Conservation (phyloP, 2,888 invertebrate genomes). For the Marasmarcha lunaedactyla region DNA sequence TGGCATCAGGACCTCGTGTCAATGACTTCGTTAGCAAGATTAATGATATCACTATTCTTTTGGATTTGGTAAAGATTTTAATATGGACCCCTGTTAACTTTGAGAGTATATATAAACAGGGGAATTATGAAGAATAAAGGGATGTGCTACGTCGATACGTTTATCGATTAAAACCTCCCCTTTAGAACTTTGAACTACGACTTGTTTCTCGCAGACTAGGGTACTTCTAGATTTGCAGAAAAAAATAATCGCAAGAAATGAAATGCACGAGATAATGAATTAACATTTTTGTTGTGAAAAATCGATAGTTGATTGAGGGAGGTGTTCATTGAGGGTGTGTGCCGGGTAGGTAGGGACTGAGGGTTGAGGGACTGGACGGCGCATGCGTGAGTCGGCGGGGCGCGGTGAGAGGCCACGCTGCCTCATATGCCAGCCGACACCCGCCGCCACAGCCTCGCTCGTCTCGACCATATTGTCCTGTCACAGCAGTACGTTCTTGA, state of each 20-base stretch:
- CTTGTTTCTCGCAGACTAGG: conserved; percentile 15
- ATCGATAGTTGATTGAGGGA: conserved; percentile 63
- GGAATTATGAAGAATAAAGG: too few species aligned
- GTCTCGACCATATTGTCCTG: conserved; percentile 94
- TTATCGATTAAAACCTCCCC: too few species aligned
- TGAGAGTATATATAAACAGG: too few species aligned
- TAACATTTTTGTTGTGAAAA: conserved; percentile 39
- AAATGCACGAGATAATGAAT: conserved; percentile 26
- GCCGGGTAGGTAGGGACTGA: conserved; percentile 17
- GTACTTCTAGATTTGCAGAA: too few species aligned
- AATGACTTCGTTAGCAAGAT: background rate
- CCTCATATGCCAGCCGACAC: conserved; percentile 67
- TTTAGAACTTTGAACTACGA: conserved; percentile 24
- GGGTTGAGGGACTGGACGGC: conserved; percentile 32
- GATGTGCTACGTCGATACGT: too few species aligned
- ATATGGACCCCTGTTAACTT: conserved; percentile 9
- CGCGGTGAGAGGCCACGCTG: conserved; percentile 49
- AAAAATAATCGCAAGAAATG: conserved; percentile 7
- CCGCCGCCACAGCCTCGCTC: conserved; percentile 45
- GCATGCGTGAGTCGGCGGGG: conserved; percentile 57
- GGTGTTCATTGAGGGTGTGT: conserved; percentile 54
- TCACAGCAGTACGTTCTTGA: conserved; percentile 92
- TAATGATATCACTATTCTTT: background rate
- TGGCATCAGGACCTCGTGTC: background rate
- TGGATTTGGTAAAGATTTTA: too few species aligned